Base-by-base conservation (phyloP, 2,797 vertebrate genomes). In the Pogoniulus pusillus region DNA sequence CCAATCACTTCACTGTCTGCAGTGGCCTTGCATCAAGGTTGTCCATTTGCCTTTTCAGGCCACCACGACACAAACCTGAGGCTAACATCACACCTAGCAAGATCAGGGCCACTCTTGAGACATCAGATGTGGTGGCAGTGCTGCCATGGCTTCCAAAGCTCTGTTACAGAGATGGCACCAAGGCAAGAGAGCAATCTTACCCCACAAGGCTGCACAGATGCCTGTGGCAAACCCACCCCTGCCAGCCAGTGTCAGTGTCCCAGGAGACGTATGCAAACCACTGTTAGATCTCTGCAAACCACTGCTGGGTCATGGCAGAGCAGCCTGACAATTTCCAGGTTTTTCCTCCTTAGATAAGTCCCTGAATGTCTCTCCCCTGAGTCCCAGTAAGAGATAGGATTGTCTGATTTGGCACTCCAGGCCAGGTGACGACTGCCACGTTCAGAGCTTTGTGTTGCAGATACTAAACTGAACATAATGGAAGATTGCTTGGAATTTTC, bases 401-500 rank as follows among this genome's bases (percentile, higher is more conserved):
- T 11, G 18, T 10, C 47, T 43, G 35, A 29, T 43, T 58, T 69
- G 16, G 19, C 2, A 6, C 66, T 71, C 60, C 20, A 35, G 37
- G 22, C n/a, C 54, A 32, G 66, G 30, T 82, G 59, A 23, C 22
- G 45, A 24, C 60, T 41, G 23, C 16, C 6, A 30, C 14, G 14
- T 53, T 69, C 43, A 35, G 60, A n/a, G 59, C 24, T 66, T 63
- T 51, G 41, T 37, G 49, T 19, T 41, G 18, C 29, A 65, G 82
- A 49, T 17, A 16, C 51, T 35, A 73, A 73, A n/a, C 54, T 82
- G 34, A 30, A 9, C 22, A 68, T 32, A 78, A 30, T 15, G n/a
- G 49, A 86, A 59, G 10, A 34, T 8, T 39, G 39, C 27, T 47
- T 45, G 57, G 63, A 77, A 89, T 91, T 91, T 94, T 84, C 49